Base-by-base conservation (phyloP, 2,113 vertebrate species). In the Choloepus hoffmanni region DNA sequence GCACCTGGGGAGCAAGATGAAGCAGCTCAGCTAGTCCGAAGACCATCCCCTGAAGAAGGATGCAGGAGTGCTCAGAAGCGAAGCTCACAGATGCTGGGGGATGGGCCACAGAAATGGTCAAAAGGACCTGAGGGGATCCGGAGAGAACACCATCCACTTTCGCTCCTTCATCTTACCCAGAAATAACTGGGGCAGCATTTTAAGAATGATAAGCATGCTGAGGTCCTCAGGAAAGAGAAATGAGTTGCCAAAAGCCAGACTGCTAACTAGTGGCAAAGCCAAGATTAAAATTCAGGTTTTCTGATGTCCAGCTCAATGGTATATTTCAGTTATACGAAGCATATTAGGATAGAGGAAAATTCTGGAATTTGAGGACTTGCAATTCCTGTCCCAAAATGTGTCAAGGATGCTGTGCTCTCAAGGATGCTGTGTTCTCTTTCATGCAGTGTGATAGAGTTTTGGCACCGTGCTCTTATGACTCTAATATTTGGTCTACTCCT, bases 241-340 rank as follows among this genome's bases (percentile, higher is more conserved):
- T 72, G 33, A 70, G n/a, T 89, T 92, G 0, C 63, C 23, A 40
- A 82, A 48, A 28, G 26, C 8, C 14, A 89, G 9, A 24, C 14
- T 90, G 30, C n/a, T 67, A 43, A 78, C 13, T 21, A 60, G 12
- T 87, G 33, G 12, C 45, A 94, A 93, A 87, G 3, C 7, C 24
- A 72, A 8, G 26, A 45, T 87, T 60, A 68, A 86, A 87, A 68
- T 78, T 78, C 8, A 92, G 63, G 9, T 63, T 50, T 90, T 68
- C 55, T 89, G 21, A 53, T 73, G 16, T 73, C 33, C 15, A 50
- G 11, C 5, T 3, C 9, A 74, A 30, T 3, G 40, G 10, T 33
- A 33, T 50, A 50, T 45, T 30, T 33, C 14, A 78, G 21, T 58
- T 60, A 60, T 23, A 83, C 4, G 3, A 15, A 13, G 33, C 28